phyloP scores from a whole-genome alignment of 2,797 vertebrate species.

The Apodemus agrarius region DNA sequence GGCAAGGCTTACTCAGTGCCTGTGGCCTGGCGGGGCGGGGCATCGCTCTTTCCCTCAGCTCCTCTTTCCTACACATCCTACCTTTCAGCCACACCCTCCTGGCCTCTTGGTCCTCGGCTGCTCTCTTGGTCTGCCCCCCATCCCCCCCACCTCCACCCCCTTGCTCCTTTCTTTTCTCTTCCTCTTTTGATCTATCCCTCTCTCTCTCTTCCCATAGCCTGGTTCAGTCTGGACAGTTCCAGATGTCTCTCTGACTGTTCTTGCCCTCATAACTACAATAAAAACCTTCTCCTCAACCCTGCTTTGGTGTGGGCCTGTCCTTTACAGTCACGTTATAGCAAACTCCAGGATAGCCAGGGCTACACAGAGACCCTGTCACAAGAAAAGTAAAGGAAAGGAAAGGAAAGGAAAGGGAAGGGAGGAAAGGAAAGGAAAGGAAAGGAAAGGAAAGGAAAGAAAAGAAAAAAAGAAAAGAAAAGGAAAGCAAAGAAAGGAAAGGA shows the following conservation, averaged over 20 bases:
- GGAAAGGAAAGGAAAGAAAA: not conserved
- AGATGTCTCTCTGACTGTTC: not conserved
- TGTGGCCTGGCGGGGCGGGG: not conserved
- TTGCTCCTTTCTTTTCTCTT: not conserved
- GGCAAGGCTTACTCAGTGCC: not conserved
- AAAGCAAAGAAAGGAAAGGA: not conserved
- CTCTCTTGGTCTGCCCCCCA: not conserved
- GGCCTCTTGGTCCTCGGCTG: not conserved
- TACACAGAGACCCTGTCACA: not conserved
- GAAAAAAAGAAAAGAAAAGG: not conserved
- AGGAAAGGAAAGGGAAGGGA: not conserved
- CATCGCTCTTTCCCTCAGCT: too few species aligned
- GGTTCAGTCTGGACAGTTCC: not conserved
- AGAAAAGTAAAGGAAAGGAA: not conserved
- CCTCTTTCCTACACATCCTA: not conserved
- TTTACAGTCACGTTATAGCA: not conserved
- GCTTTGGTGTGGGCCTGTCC: not conserved
- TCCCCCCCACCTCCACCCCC: not conserved
- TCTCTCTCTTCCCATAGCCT: not conserved
- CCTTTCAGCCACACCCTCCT: too few species aligned
- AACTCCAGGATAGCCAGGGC: not conserved
- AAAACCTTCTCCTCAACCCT: not conserved
- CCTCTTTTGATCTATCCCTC: not conserved
- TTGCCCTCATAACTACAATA: not conserved
- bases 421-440: conserved; percentile 5